Conservation (phyloP, 2,113 vertebrate species). For the Rhineura floridana region DNA sequence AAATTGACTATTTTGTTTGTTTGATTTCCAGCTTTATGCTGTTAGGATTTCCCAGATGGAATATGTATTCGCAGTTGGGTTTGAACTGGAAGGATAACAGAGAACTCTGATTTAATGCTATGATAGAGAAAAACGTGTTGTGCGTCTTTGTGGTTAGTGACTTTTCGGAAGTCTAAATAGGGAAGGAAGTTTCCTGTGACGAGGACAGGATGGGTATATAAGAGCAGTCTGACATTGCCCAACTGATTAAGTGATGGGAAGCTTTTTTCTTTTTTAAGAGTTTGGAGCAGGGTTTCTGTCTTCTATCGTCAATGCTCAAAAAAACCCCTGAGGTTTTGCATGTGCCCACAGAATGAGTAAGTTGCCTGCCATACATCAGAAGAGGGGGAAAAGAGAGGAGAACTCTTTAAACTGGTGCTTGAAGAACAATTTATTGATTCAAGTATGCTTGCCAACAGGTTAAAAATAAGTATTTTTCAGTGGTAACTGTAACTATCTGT, state of each 20-base stretch:
- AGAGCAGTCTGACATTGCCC: not conserved
- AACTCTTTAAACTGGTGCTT: not conserved
- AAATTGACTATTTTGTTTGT: not conserved
- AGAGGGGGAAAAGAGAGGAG: not conserved
- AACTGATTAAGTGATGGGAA: not conserved
- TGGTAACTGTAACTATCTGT: not conserved
- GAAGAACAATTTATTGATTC: not conserved
- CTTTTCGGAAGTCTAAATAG: not conserved
- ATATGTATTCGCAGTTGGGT: not conserved
- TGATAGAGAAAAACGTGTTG: not conserved
- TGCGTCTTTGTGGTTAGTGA: constrained; percentile 6
- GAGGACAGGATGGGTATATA: not conserved
- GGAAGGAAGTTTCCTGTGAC: not conserved
- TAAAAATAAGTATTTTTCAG: not conserved
- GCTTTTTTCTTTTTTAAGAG: not conserved
- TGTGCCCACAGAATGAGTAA: not conserved
- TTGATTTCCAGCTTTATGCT: not conserved
- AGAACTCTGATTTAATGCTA: not conserved
- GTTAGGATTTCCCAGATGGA: not conserved
- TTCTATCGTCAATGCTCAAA: not conserved
- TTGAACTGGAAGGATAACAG: not conserved
- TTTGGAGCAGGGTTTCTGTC: not conserved
- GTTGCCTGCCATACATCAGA: not conserved
- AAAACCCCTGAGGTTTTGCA: not conserved
- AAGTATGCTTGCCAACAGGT: not conserved